Percentiles rank a stretch among this genome's conserved stretches.
These are phyloP conservation scores for Schizotus pectinicornis DNA, from an alignment of 2,888 invertebrate species.

Conservation along the genomic window DNA sequence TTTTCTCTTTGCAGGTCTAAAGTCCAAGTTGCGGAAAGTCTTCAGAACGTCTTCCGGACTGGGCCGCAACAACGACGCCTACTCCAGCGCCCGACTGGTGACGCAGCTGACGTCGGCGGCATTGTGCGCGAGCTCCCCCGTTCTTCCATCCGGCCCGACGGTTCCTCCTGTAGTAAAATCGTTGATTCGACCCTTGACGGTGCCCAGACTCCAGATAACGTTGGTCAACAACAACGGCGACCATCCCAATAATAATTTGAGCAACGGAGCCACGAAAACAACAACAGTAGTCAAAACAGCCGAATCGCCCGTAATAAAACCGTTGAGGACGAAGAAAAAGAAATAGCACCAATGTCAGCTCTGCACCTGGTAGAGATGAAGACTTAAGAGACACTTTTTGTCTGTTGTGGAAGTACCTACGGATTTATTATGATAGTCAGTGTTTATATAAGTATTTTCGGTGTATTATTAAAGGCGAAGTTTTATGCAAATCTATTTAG, in stretches of 20 bases:
- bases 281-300: constrained; percentile 6
- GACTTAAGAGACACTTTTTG: constrained; percentile 20
- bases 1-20: constrained; percentile 58
- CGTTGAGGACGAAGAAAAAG: constrained; percentile 59
- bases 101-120: constrained; percentile 67
- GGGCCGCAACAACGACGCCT: constrained; percentile 50
- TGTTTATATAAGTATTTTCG: neutral
- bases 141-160: constrained; percentile 62
- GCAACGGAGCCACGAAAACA: constrained; percentile 26
- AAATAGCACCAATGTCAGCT: constrained; percentile 54
- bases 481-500: neutral
- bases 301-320: constrained; percentile 50
- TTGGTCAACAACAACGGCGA: constrained; percentile 54
- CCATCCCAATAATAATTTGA: constrained; percentile 35
- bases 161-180: constrained; percentile 64
- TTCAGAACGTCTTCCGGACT: constrained; percentile 64
- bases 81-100: constrained; percentile 60
- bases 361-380: constrained; percentile 43
- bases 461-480: too few relatives aligned
- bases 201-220: constrained; percentile 63
- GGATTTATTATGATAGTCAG: neutral
- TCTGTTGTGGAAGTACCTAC: neutral
- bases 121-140: constrained; percentile 66
- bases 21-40: constrained; percentile 64
- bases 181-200: constrained; percentile 63